A percentile compares a stretch with the other conserved stretches of the same genome.
Conservation (phyloP, 2,888 invertebrate species). For the Erebia ligea region DNA sequence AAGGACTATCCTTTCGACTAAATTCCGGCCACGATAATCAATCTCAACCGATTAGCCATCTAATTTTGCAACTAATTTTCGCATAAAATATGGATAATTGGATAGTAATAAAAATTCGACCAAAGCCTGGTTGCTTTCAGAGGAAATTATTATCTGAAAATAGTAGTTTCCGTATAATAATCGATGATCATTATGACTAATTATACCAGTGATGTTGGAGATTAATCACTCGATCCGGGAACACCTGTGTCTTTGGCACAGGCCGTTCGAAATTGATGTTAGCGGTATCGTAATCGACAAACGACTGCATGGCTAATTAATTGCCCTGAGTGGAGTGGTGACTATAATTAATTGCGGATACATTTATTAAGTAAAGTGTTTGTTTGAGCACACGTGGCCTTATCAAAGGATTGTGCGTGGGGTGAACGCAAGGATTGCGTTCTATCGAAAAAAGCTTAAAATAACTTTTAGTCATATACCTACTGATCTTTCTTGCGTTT, state of each 20-base stretch:
- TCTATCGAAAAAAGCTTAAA: not conserved
- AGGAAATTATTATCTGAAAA: not conserved
- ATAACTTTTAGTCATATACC: too few species aligned
- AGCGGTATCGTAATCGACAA: conserved; percentile 48
- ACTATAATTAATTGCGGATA: conserved; percentile 28
- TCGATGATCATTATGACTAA: conserved; percentile 18
- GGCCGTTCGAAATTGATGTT: conserved; percentile 57
- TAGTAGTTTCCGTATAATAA: conserved; percentile 16
- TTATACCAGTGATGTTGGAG: conserved; percentile 26
- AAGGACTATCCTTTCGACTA: too few species aligned
- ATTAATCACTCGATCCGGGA: conserved; percentile 41
- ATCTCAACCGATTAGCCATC: too few species aligned
- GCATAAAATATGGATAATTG: too few species aligned
- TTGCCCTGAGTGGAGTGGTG: conserved; percentile 52
- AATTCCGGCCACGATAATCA: too few species aligned
- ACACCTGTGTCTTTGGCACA: conserved; percentile 42
- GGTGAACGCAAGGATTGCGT: not conserved
- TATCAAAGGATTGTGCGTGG: not conserved
- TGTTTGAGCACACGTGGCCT: not conserved
- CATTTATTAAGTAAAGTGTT: not conserved
- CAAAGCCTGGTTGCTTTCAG: too few species aligned
- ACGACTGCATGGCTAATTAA: conserved; percentile 54
- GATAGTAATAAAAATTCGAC: too few species aligned
- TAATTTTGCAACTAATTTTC: too few species aligned
- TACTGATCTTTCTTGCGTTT: too few species aligned